phyloP scores from a whole-genome alignment of 2,113 vertebrate species.

The Hypocryptadius cinnamomeus region DNA sequence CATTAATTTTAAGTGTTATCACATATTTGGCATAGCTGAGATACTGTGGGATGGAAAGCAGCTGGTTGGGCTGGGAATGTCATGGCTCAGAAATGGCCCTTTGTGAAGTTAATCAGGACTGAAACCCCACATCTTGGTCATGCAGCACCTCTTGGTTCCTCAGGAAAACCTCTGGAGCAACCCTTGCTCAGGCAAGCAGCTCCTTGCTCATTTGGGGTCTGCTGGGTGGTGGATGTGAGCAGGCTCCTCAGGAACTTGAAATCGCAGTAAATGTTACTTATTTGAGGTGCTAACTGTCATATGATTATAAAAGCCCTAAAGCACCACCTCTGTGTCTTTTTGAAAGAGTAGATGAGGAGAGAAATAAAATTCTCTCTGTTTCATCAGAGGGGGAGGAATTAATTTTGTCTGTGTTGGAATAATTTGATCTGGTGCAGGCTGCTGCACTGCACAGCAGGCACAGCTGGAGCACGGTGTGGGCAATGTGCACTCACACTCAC shows the following conservation, averaged over 20 bases:
- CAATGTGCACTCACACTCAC: background rate
- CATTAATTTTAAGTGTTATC: background rate
- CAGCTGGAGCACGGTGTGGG: fast-evolving
- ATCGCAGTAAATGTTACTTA: background rate
- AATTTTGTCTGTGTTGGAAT: background rate
- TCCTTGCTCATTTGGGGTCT: background rate
- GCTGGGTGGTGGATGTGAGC: background rate
- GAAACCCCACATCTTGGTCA: fast-evolving
- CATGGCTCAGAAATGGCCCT: background rate
- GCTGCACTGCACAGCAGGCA: background rate
- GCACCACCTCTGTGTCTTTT: background rate
- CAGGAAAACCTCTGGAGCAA: background rate
- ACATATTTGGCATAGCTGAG: background rate
- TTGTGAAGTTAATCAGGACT: background rate
- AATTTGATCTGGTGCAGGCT: background rate
- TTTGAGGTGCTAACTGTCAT: background rate
- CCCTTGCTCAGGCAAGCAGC: background rate
- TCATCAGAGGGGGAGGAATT: background rate
- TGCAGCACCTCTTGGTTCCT: background rate
- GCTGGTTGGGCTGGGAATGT: background rate
- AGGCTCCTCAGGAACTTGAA: background rate
- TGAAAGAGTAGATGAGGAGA: background rate
- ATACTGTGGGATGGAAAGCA: background rate
- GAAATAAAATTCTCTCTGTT: background rate
- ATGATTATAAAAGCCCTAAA: background rate